Base-by-base conservation (phyloP, 2,797 vertebrate genomes). In the Hylomyscus alleni region DNA sequence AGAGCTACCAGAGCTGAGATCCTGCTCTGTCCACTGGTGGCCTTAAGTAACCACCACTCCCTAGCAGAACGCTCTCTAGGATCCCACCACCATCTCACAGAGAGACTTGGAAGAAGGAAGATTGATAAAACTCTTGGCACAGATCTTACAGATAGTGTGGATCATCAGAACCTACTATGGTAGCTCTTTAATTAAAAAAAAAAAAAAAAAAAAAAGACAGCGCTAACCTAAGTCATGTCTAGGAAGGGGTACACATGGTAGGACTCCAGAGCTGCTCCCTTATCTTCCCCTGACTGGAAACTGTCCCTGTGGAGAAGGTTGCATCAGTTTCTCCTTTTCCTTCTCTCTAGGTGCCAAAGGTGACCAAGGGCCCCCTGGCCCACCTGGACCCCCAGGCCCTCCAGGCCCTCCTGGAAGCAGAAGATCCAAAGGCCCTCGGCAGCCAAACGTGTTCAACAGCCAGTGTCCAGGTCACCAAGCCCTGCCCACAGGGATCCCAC, bases 381-480 rank as follows among this genome's bases (percentile, higher is more conserved):
- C 98, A 9, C 98, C 99, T 1, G 99, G 99, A 2, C 99, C 99
- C 1, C 98, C 99, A 19, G 99, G 99, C 0, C 99, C 98, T 15
- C 97, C 98, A 1, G 98, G 98, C 0, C 97, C 98, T 3, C 98
- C 98, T 1, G 98, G 98, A 52, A 99, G 98, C 96, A 99, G 99
- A 73, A 99, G 98, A 98, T 97, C 98, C 94, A 99, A 99, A 98
- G 98, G 98, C 10, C 98, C 98, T 17, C 98, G 97, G 60, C 98
- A 99, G 78, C 98, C 98, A 93, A 98, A 97, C 34, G 34, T 98
- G 97, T 99, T 97, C 98, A 98, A 97, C 90, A 97, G 97, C 93
- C 98, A 98, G 87, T 98, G 98, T 95, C 85, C 97, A 98, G 99
- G 99, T 99, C n/a, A 86, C 95, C 95, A 40, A 19, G 26, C 81